Evolutionary conservation across 2,113 vertebrate genomes (phyloP).

Genomic region (Vimba vimba): DNA sequence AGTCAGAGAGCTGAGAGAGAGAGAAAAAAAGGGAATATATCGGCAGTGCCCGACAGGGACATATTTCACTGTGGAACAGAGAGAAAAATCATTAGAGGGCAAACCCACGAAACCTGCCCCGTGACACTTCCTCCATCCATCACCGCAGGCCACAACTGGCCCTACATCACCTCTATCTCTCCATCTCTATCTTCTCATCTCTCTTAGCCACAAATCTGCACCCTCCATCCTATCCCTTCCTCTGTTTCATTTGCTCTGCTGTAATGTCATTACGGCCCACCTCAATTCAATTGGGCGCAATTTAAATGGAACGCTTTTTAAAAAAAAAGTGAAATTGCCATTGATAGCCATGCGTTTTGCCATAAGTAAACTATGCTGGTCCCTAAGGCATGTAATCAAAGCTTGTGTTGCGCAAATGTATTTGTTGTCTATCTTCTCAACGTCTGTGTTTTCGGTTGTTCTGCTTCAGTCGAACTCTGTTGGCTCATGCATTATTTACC

Average conservation of each 20-base stretch:
- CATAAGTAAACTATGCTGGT: background rate
- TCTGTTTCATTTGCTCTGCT: conserved; percentile 18
- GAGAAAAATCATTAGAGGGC: conserved; percentile 54
- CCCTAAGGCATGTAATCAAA: background rate
- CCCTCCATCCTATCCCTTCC: background rate
- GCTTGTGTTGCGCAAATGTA: background rate
- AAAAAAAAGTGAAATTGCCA: conserved; percentile 21
- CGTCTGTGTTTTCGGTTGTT: conserved; percentile 37
- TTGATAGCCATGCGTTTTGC: background rate
- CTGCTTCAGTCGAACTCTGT: conserved; percentile 25
- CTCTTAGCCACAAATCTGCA: conserved; percentile 29
- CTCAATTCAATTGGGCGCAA: conserved; percentile 22
- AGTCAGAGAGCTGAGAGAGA: conserved; percentile 10
- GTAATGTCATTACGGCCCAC: conserved; percentile 30
- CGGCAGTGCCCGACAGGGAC: conserved; percentile 10
- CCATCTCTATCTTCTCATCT: conserved; percentile 35
- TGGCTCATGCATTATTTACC: conserved; percentile 59
- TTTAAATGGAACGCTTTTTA: conserved; percentile 42
- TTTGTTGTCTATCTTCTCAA: conserved; percentile 29
- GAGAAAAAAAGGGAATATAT: conserved; percentile 17
- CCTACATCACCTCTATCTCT: conserved; percentile 21
- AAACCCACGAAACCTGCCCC: conserved; percentile 26
- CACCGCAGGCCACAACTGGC: conserved; percentile 36
- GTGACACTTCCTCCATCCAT: conserved; percentile 45
- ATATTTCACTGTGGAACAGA: conserved; percentile 49